phyloP scores from a whole-genome alignment of 2,113 vertebrate genomes.

The Psammodynastes pulverulentus region DNA sequence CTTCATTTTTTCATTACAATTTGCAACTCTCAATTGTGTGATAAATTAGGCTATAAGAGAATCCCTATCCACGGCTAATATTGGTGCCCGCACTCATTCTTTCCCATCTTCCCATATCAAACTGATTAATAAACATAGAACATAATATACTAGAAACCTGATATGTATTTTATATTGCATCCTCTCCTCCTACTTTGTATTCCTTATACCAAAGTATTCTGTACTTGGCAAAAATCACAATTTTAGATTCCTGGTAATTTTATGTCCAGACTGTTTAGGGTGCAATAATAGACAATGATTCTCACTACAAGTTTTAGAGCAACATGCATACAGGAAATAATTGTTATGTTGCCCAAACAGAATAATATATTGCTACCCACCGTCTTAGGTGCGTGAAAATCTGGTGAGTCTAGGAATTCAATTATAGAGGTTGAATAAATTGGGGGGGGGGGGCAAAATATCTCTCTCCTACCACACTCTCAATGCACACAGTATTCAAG shows the following conservation, averaged over 20 bases:
- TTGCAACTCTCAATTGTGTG: background rate
- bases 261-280: background rate
- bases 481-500: background rate
- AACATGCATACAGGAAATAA: background rate
- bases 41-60: background rate
- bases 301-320: background rate
- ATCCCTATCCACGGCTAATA: background rate
- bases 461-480: background rate
- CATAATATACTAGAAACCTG: background rate
- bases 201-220: background rate
- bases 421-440: background rate
- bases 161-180: background rate
- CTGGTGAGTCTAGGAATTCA: background rate
- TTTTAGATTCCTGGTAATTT: background rate
- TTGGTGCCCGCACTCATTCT: background rate
- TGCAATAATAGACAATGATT: background rate
- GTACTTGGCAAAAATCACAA: background rate
- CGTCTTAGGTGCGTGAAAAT: background rate
- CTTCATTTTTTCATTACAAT: background rate
- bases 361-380: background rate
- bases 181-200: background rate
- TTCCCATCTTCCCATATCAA: background rate
- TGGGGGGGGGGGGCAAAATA: background rate
- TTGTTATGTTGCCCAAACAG: background rate
- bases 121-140: background rate